phyloP scores from a whole-genome alignment of 2,797 vertebrate species.

The Propithecus perrieri region DNA sequence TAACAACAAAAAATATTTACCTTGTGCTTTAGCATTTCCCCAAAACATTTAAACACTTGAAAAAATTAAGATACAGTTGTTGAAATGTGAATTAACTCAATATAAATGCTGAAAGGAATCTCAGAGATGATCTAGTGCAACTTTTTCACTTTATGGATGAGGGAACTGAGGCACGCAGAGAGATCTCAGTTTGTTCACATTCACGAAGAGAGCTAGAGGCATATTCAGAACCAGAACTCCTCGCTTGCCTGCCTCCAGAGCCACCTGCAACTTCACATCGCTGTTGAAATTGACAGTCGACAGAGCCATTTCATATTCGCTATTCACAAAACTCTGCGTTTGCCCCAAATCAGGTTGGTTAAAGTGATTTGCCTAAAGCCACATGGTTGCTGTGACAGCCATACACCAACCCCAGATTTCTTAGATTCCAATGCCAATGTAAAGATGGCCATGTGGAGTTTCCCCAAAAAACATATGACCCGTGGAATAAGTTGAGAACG shows the following conservation, averaged over 20 bases:
- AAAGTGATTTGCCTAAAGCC: background rate
- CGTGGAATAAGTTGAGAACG: background rate
- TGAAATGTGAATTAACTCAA: slow-evolving; percentile 10
- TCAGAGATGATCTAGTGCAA: background rate
- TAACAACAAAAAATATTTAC: background rate
- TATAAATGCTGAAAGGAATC: background rate
- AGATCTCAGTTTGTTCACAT: background rate
- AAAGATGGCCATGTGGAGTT: background rate
- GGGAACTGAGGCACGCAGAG: background rate
- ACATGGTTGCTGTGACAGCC: background rate
- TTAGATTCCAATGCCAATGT: background rate
- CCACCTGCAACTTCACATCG: rapidly evolving
- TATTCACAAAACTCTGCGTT: background rate
- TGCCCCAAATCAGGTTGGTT: background rate
- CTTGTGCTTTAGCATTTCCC: background rate
- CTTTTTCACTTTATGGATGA: background rate
- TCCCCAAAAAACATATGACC: background rate
- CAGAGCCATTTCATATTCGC: background rate
- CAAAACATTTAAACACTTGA: background rate
- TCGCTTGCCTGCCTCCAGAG: background rate
- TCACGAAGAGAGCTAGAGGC: background rate
- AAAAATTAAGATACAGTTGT: background rate
- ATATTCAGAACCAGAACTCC: background rate
- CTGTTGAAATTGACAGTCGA: background rate
- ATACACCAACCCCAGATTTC: background rate